phyloP scores from a whole-genome alignment of 2,113 vertebrate genomes.

The Struthidea cinerea region DNA sequence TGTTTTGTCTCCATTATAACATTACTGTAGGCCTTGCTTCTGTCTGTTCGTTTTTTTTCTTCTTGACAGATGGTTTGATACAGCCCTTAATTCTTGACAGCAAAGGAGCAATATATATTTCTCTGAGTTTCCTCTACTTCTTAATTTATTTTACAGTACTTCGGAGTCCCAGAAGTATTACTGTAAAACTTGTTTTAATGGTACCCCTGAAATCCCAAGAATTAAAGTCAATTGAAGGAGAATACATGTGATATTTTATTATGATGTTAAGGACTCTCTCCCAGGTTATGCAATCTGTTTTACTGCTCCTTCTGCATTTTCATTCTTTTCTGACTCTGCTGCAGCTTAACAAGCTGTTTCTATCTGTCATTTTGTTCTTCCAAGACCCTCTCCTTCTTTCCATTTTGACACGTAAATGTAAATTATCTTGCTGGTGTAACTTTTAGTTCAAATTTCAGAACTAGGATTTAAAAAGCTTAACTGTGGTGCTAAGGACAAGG shows the following conservation, averaged over 20 bases:
- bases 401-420: neutral
- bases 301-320: neutral
- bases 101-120: neutral
- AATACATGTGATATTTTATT: neutral
- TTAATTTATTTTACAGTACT: neutral
- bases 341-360: neutral
- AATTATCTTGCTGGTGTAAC: neutral
- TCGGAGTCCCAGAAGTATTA: neutral
- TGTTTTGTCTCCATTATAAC: neutral
- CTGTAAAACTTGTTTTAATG: neutral
- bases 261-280: neutral
- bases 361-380: neutral
- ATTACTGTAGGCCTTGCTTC: neutral
- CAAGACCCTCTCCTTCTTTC: neutral
- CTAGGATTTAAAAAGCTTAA: neutral
- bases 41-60: neutral
- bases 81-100: neutral
- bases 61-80: neutral
- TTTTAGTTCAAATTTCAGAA: neutral
- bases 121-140: neutral
- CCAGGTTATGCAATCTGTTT: neutral
- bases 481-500: rapidly evolving
- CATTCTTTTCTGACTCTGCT: neutral
- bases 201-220: neutral
- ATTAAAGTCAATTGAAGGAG: neutral